Percentiles rank a stretch among this genome's conserved stretches.
These are phyloP conservation scores for Neomorphus geoffroyi DNA, from an alignment of 2,797 vertebrate species.

Conservation along the genomic window DNA sequence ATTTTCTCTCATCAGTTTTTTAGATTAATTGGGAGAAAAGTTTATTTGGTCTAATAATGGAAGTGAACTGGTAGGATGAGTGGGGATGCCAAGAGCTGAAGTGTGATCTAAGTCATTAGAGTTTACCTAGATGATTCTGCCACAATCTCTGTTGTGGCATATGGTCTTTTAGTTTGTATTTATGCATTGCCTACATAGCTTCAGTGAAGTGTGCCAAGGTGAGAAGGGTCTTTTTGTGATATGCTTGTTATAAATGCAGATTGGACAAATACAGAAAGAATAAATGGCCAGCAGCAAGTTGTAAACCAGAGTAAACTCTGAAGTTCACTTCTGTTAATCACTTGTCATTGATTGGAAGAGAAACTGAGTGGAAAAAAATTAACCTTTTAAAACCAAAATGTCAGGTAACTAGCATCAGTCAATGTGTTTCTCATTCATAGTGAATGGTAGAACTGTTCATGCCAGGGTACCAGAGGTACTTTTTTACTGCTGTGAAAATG, in stretches of 20 bases:
- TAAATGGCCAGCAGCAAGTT: constrained; percentile 9
- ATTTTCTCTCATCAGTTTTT: not conserved
- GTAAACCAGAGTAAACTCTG: not conserved
- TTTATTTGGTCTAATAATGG: not conserved
- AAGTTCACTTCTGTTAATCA: constrained; percentile 18
- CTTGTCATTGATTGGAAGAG: not conserved
- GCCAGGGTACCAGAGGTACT: not conserved
- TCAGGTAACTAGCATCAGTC: not conserved
- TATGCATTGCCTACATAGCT: not conserved
- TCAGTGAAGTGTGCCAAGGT: not conserved
- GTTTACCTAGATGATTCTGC: not conserved
- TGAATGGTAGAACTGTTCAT: not conserved
- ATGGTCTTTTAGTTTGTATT: not conserved
- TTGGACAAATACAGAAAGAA: not conserved
- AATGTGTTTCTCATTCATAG: not conserved
- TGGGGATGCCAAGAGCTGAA: not conserved
- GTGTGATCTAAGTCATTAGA: not conserved
- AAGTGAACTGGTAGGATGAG: not conserved
- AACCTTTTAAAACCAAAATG: constrained; percentile 58
- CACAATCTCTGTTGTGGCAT: not conserved
- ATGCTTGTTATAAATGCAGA: constrained; percentile 10
- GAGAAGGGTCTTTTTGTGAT: not conserved
- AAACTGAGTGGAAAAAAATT: constrained; percentile 13
- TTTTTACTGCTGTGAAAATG: constrained; percentile 42
- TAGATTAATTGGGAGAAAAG: not conserved